phyloP scores from a whole-genome alignment of 2,113 vertebrate genomes.

The Rhinopomastus cyanomelas region DNA sequence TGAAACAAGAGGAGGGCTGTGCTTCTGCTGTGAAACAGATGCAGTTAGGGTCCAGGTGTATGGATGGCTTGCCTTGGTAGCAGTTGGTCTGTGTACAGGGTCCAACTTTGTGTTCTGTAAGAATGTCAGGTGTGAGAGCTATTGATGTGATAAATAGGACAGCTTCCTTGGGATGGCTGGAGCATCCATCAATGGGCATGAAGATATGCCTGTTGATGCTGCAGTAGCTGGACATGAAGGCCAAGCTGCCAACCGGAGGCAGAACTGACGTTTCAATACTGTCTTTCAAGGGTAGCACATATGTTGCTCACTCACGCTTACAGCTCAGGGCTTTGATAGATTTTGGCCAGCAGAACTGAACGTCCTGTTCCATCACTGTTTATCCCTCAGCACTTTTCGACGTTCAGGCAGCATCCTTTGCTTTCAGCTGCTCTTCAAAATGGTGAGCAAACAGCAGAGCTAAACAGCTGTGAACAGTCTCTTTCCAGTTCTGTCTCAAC shows the following conservation, averaged over 20 bases:
- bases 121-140: not conserved
- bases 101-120: not conserved
- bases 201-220: not conserved
- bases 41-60: not conserved
- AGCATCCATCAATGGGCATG: not conserved
- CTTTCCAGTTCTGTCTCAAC: not conserved
- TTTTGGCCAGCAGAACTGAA: not conserved
- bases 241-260: not conserved
- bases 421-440: not conserved
- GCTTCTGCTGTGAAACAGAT: not conserved
- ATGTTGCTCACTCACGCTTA: fast-evolving
- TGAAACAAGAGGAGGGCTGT: not conserved
- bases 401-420: too few relatives aligned
- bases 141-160: not conserved
- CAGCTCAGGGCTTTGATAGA: not conserved
- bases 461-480: not conserved
- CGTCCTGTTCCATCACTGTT: not conserved
- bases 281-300: not conserved
- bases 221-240: not conserved
- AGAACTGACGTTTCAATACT: not conserved
- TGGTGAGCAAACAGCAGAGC: not conserved
- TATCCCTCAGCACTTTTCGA: not conserved
- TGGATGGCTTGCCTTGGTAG: not conserved
- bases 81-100: not conserved
- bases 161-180: not conserved